phyloP scores from a whole-genome alignment of 2,797 vertebrate species.

The Urophycis tenuis region DNA sequence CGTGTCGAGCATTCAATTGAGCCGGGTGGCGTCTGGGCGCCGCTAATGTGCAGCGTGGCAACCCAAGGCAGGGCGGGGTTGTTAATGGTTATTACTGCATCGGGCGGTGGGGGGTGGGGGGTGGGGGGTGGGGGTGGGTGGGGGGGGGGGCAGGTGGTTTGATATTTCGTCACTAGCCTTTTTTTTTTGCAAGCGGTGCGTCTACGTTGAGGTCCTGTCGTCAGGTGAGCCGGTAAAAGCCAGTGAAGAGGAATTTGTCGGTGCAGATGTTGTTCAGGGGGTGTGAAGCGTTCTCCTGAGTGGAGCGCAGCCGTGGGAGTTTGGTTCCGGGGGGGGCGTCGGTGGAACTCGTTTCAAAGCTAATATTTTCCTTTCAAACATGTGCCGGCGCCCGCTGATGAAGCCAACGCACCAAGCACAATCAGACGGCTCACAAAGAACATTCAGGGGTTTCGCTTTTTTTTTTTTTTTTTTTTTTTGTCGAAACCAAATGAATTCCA shows the following conservation, averaged over 20 bases:
- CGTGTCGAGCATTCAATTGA: slow-evolving; percentile 59
- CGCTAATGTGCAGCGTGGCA: slow-evolving; percentile 50
- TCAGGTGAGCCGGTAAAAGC: background rate
- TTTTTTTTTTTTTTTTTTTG: background rate
- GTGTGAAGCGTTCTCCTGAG: slow-evolving; percentile 26
- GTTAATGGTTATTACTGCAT: slow-evolving; percentile 21
- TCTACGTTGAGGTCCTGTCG: slow-evolving; percentile 6
- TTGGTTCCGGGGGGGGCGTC: slow-evolving; percentile 27
- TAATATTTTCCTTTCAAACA: background rate
- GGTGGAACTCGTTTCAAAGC: slow-evolving; percentile 46
- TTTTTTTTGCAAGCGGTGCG: slow-evolving; percentile 35
- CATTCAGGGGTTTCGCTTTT: too few relatives aligned
- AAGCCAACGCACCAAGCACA: slow-evolving; percentile 59
- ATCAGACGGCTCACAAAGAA: slow-evolving; percentile 59
- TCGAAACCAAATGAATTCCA: slow-evolving; percentile 30
- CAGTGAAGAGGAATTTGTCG: slow-evolving; percentile 32
- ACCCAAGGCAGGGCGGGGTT: slow-evolving; percentile 39
- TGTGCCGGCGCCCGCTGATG: slow-evolving; percentile 41
- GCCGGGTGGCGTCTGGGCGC: slow-evolving; percentile 53
- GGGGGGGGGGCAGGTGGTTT: too few relatives aligned
- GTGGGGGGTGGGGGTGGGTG: background rate
- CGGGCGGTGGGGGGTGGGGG: background rate
- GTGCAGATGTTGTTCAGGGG: slow-evolving; percentile 23
- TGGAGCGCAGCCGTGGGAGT: slow-evolving; percentile 14
- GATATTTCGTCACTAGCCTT: slow-evolving; percentile 22